Evolutionary conservation across 2,113 vertebrate species (phyloP).

Genomic region (Toxotes jaculatrix): DNA sequence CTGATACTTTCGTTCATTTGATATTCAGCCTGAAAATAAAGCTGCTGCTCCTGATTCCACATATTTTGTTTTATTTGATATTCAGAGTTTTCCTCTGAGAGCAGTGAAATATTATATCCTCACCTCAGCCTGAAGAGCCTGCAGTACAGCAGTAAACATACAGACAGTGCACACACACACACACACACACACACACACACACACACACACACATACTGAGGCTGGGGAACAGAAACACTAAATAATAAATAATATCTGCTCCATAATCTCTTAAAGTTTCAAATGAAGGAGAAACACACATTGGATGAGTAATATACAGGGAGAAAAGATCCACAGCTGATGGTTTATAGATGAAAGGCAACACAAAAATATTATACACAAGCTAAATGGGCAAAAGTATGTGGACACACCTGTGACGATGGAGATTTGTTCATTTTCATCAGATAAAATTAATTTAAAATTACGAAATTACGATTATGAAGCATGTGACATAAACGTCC

Average conservation of each 20-base stretch:
- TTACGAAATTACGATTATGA: no score
- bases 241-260: not conserved
- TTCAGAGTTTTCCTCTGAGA: constrained; percentile 18
- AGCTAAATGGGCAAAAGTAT: no score
- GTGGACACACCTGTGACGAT: no score
- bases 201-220: no score
- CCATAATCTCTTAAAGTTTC: not conserved
- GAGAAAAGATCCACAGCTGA: not conserved
- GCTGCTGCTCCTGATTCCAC: constrained; percentile 22
- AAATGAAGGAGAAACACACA: not conserved
- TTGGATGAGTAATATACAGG: not conserved
- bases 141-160: not conserved
- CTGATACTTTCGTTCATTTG: constrained; percentile 20
- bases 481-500: no score
- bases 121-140: not conserved
- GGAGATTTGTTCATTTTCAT: no score
- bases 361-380: no score
- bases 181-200: not conserved
- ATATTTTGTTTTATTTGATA: constrained; percentile 46
- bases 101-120: constrained; percentile 19
- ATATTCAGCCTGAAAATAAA: constrained; percentile 30
- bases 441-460: no score
- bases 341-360: not conserved
- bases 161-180: not conserved
- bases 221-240: not conserved